These are phyloP conservation scores for Nymphalis c-album DNA, from an alignment of 2,888 invertebrate genomes.

Conservation along the genomic window DNA sequence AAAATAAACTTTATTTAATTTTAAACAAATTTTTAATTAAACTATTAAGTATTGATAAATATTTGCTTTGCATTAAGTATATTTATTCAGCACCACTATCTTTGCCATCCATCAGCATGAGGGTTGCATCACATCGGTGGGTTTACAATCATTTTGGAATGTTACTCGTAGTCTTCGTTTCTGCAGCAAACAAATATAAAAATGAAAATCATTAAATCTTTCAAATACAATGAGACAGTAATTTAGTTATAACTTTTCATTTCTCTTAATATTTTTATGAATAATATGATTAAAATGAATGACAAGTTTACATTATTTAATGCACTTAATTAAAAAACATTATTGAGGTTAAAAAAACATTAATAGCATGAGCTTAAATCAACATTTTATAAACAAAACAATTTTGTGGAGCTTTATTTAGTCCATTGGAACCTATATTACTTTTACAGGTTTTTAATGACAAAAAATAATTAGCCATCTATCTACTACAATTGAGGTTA, in stretches of 20 bases:
- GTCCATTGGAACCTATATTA: constrained; percentile 14
- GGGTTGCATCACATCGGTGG: constrained; percentile 37
- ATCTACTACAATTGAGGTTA: constrained; percentile 18
- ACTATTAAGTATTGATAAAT: constrained; percentile 57
- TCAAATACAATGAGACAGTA: neutral
- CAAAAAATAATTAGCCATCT: constrained; percentile 19
- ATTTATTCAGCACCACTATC: constrained; percentile 31
- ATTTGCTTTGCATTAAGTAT: constrained; percentile 54
- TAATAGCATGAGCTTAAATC: neutral
- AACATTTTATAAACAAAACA: constrained; percentile 3
- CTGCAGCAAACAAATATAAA: constrained; percentile 71
- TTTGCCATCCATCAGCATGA: constrained; percentile 28
- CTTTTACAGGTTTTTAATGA: constrained; percentile 14
- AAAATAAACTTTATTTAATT: constrained; percentile 78
- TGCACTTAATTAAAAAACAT: too few species aligned
- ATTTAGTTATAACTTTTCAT: too few species aligned
- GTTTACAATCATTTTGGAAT: constrained; percentile 72
- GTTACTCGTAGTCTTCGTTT: constrained; percentile 77
- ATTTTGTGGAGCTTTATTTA: constrained; percentile 11
- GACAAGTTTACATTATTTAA: too few species aligned
- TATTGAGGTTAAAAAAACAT: neutral
- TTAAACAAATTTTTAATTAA: constrained; percentile 67
- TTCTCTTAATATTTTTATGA: too few species aligned
- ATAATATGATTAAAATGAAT: too few species aligned
- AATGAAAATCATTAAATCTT: constrained; percentile 12